Percentiles rank a stretch among this genome's conserved stretches.
Conservation (phyloP, 2,113 vertebrate species). For the Lasiurus borealis region DNA sequence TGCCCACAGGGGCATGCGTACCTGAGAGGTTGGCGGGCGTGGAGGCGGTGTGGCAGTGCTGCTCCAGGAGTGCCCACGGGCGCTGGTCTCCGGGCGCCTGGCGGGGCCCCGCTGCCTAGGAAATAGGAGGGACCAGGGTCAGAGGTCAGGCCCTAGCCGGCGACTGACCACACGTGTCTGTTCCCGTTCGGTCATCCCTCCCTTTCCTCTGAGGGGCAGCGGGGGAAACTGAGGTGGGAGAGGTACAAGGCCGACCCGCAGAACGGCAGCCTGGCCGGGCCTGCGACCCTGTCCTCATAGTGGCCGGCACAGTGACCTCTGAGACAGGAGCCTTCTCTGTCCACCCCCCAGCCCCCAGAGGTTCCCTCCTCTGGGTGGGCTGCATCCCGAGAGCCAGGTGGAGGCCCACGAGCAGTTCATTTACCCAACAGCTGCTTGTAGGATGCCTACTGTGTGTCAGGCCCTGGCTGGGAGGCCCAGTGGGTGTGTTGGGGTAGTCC, state of each 20-base stretch:
- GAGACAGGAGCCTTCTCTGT: background rate
- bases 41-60: slow-evolving; percentile 68
- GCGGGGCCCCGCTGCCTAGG: slow-evolving; percentile 68
- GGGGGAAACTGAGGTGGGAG: background rate
- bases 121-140: background rate
- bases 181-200: background rate
- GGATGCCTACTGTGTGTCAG: background rate
- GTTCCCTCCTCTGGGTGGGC: background rate
- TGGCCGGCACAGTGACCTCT: background rate
- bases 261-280: fast-evolving
- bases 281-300: background rate
- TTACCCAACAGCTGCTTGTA: background rate
- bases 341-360: background rate
- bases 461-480: background rate
- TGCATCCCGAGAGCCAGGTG: background rate
- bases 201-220: background rate
- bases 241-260: background rate
- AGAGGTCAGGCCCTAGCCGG: background rate
- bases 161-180: background rate
- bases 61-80: slow-evolving; percentile 75
- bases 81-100: slow-evolving; percentile 52
- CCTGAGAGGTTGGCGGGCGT: slow-evolving; percentile 78
- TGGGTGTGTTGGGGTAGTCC: background rate
- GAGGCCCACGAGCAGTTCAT: background rate
- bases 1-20: slow-evolving; percentile 31